A percentile compares a stretch with the other conserved stretches of the same genome.
Evolutionary conservation across 2,888 invertebrate species (phyloP).

Genomic region (Dynastes tityus): DNA sequence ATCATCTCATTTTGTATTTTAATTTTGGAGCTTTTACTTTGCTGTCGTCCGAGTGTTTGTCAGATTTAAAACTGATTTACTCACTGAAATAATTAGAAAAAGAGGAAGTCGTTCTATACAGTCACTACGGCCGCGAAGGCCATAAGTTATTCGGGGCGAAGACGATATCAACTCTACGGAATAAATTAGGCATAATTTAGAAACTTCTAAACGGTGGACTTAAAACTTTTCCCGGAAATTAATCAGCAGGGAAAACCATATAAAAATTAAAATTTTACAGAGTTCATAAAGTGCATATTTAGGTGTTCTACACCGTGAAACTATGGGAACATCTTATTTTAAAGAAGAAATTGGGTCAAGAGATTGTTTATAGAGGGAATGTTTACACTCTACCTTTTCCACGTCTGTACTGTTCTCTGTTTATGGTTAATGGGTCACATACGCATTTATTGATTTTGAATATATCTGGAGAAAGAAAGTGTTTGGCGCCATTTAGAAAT

Average conservation of each 20-base stretch:
- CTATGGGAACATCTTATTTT: too few relatives aligned
- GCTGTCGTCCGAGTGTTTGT: slow-evolving; percentile 40
- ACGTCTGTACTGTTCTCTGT: too few relatives aligned
- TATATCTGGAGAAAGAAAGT: too few relatives aligned
- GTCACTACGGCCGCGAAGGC: slow-evolving; percentile 15
- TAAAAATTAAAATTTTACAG: slow-evolving; percentile 38
- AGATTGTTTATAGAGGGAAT: too few relatives aligned
- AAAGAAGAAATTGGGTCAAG: too few relatives aligned
- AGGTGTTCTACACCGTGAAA: too few relatives aligned
- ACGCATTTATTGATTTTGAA: too few relatives aligned
- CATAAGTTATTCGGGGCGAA: slow-evolving; percentile 34
- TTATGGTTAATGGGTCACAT: too few relatives aligned
- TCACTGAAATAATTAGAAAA: slow-evolving; percentile 41
- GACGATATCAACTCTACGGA: slow-evolving; percentile 39
- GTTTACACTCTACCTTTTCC: too few relatives aligned
- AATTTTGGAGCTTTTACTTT: slow-evolving; percentile 32
- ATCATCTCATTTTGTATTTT: slow-evolving; percentile 38
- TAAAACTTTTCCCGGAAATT: slow-evolving; percentile 36
- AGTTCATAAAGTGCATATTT: slow-evolving; percentile 12
- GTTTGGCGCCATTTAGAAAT: too few relatives aligned
- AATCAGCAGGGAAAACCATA: slow-evolving; percentile 40
- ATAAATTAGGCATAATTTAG: slow-evolving; percentile 51
- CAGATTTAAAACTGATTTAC: slow-evolving; percentile 40
- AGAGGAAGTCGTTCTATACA: slow-evolving; percentile 8
- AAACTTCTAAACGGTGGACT: slow-evolving; percentile 48